Evolutionary conservation across 2,888 invertebrate genomes (phyloP).

Genomic region (Drosophila histrio): DNA sequence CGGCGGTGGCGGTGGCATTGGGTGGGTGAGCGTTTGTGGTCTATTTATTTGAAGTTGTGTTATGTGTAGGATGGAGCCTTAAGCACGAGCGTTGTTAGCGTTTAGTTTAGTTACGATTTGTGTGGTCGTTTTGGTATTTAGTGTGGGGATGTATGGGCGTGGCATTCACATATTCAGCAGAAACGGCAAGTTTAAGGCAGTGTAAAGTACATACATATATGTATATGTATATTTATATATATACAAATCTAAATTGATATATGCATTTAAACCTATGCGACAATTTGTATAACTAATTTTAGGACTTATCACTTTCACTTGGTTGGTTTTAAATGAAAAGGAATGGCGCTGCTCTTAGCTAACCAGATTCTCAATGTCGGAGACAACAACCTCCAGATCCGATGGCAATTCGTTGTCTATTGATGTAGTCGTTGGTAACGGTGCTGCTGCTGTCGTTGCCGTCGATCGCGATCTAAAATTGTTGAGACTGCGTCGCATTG

Average conservation of each 20-base stretch:
- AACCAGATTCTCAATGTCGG: constrained; percentile 84
- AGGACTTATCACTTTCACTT: constrained; percentile 81
- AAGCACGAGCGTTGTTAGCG: constrained; percentile 49
- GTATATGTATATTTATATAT: constrained; percentile 52
- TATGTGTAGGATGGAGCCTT: constrained; percentile 27
- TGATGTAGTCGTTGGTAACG: constrained; percentile 24
- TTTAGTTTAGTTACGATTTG: constrained; percentile 7
- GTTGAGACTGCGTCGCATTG: constrained; percentile 51
- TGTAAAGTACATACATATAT: constrained; percentile 70
- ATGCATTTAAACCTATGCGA: constrained; percentile 73
- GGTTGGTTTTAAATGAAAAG: constrained; percentile 64
- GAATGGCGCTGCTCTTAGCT: constrained; percentile 76
- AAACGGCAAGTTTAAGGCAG: constrained; percentile 81
- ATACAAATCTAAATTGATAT: constrained; percentile 47
- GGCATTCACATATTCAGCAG: constrained; percentile 79
- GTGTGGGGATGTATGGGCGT: constrained; percentile 53
- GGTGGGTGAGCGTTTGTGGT: constrained; percentile 31
- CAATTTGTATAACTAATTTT: constrained; percentile 79
- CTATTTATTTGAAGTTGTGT: constrained; percentile 21
- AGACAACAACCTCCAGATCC: constrained; percentile 83
- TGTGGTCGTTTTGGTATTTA: constrained; percentile 10
- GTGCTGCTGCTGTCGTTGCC: constrained; percentile 18
- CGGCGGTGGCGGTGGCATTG: constrained; percentile 45
- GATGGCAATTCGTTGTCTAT: constrained; percentile 79
- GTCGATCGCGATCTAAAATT: constrained; percentile 62